phyloP scores from a whole-genome alignment of 2,888 invertebrate species.

The Sesamia inferens region DNA sequence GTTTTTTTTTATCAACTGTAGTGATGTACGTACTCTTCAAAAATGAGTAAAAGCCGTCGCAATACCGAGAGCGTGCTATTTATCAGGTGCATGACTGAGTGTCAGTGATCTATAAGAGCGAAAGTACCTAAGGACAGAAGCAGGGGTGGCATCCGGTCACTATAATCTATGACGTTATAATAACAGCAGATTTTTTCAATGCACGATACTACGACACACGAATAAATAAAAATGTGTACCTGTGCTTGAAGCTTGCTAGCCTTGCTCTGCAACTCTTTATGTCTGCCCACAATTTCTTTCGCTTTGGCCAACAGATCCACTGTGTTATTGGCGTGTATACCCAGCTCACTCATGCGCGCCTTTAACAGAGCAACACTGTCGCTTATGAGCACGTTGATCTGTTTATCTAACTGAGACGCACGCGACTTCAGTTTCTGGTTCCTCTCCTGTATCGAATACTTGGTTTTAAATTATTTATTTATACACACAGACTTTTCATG shows the following conservation, averaged over 20 bases:
- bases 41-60: conserved; percentile 57
- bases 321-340: conserved; percentile 96
- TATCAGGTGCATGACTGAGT: conserved; percentile 61
- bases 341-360: conserved; percentile 97
- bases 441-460: conserved; percentile 90
- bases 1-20: conserved; percentile 48
- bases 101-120: conserved; percentile 59
- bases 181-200: conserved; percentile 50
- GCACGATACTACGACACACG: conserved; percentile 56
- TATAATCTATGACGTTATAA: conserved; percentile 37
- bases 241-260: conserved; percentile 96
- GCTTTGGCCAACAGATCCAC: conserved; percentile 96
- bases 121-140: conserved; percentile 61
- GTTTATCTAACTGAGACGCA: conserved; percentile 97
- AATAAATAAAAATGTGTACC: conserved; percentile 83
- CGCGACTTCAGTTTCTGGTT: conserved; percentile 95
- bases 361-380: conserved; percentile 97
- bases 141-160: conserved; percentile 56
- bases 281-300: conserved; percentile 97
- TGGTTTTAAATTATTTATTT: conserved; percentile 41
- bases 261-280: conserved; percentile 97
- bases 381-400: conserved; percentile 97
- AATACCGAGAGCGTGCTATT: conserved; percentile 52
- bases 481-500: conserved; percentile 44
- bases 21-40: conserved; percentile 61